Conservation (phyloP, 92 coral and sea anemone genomes). For the Zoanthus gigantus region DNA sequence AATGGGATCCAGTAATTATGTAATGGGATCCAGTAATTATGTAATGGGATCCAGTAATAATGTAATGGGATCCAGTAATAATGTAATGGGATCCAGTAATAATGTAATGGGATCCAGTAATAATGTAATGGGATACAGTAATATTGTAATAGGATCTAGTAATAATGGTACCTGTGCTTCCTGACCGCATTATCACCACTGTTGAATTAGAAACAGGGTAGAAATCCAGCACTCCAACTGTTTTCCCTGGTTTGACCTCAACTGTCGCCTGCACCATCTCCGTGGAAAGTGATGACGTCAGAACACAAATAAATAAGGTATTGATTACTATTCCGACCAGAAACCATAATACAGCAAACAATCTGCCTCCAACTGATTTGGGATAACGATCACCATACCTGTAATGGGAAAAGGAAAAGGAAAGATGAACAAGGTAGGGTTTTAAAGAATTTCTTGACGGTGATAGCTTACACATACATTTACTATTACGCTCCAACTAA, state of each 20-base stretch:
- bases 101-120: too few species aligned
- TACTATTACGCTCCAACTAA: too few species aligned
- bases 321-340: not conserved
- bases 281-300: slow-evolving; percentile 13
- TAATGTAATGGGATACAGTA: too few species aligned
- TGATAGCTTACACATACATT: too few species aligned
- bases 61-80: too few species aligned
- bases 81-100: too few species aligned
- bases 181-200: not conserved
- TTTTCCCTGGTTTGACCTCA: not conserved
- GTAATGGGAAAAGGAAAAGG: not conserved
- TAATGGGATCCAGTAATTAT: too few species aligned
- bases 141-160: too few species aligned
- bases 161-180: slow-evolving; percentile 19
- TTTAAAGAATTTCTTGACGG: too few species aligned
- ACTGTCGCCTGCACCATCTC: not conserved
- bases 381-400: slow-evolving; percentile 31
- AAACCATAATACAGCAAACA: slow-evolving; percentile 1
- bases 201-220: not conserved
- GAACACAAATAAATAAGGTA: not conserved
- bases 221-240: not conserved
- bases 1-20: too few species aligned
- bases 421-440: too few species aligned
- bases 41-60: too few species aligned
- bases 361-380: not conserved